These are phyloP conservation scores for Lysandra bellargus DNA, from an alignment of 2,888 invertebrate genomes.

Conservation along the genomic window DNA sequence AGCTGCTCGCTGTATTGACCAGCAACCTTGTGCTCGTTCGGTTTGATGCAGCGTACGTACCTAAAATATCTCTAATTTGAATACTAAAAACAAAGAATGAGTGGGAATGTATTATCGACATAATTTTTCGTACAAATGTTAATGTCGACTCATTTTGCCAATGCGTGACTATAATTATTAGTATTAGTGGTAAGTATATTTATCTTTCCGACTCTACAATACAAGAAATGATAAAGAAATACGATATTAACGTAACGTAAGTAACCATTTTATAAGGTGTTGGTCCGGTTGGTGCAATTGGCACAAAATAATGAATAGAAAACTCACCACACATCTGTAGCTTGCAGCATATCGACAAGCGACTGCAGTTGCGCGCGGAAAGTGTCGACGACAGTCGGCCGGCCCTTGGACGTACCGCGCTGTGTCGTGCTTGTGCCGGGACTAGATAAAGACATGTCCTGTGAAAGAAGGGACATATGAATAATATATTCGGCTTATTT, in stretches of 20 bases:
- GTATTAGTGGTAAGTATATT: too few species aligned
- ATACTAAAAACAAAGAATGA: too few species aligned
- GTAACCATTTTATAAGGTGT: too few species aligned
- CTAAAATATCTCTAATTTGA: slow-evolving; percentile 53
- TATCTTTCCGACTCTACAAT: too few species aligned
- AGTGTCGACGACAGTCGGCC: slow-evolving; percentile 94
- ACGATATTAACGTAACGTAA: too few species aligned
- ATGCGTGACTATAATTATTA: too few species aligned
- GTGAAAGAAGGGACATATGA: not conserved
- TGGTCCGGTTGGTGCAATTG: too few species aligned
- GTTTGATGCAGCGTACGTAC: slow-evolving; percentile 96
- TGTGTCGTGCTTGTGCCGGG: slow-evolving; percentile 82
- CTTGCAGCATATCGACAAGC: slow-evolving; percentile 93
- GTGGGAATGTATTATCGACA: too few species aligned
- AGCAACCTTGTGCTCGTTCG: slow-evolving; percentile 90
- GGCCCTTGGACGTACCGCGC: slow-evolving; percentile 91
- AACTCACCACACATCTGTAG: slow-evolving; percentile 91
- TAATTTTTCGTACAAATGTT: too few species aligned
- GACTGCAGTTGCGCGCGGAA: slow-evolving; percentile 93
- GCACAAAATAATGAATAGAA: not conserved
- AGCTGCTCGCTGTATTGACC: slow-evolving; percentile 89
- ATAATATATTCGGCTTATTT: too few species aligned
- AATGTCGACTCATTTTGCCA: too few species aligned
- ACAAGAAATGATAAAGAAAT: too few species aligned
- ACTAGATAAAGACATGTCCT: slow-evolving; percentile 56